Conservation (phyloP, 2,888 invertebrate species). For the Lepidocyrtoides sp. region DNA sequence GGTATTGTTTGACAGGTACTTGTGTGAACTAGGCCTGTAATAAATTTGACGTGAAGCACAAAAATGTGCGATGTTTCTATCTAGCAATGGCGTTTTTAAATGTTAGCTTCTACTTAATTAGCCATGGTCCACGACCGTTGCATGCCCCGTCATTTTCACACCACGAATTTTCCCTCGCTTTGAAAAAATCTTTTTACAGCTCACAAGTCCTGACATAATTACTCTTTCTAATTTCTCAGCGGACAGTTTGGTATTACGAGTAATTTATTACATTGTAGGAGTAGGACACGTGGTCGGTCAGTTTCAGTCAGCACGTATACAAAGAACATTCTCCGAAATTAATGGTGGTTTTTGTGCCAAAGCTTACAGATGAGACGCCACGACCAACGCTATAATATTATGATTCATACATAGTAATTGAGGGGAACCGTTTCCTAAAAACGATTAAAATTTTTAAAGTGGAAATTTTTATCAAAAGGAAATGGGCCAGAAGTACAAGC, state of each 20-base stretch:
- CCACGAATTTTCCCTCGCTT: constrained; percentile 16
- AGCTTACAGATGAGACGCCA: too few relatives aligned
- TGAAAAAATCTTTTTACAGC: not conserved
- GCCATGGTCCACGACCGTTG: constrained; percentile 65
- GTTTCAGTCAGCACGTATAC: not conserved
- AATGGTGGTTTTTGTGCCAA: not conserved
- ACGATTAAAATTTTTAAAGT: constrained; percentile 32
- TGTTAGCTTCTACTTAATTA: constrained; percentile 56
- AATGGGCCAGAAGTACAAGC: not conserved
- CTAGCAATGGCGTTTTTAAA: constrained; percentile 40
- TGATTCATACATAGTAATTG: not conserved
- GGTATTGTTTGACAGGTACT: not conserved
- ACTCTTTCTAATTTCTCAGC: constrained; percentile 26
- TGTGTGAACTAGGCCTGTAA: constrained; percentile 22
- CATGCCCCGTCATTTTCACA: constrained; percentile 53
- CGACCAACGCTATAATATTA: not conserved
- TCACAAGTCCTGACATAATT: constrained; percentile 44
- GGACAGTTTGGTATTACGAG: not conserved
- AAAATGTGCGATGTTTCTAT: not conserved
- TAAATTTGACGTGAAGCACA: not conserved
- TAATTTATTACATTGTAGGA: constrained; percentile 21
- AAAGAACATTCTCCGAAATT: not conserved
- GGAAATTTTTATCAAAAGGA: not conserved
- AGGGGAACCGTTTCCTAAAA: constrained; percentile 35
- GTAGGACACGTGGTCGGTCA: constrained; percentile 2